phyloP scores from a whole-genome alignment of 2,113 vertebrate genomes.

The Cebus imitator region DNA sequence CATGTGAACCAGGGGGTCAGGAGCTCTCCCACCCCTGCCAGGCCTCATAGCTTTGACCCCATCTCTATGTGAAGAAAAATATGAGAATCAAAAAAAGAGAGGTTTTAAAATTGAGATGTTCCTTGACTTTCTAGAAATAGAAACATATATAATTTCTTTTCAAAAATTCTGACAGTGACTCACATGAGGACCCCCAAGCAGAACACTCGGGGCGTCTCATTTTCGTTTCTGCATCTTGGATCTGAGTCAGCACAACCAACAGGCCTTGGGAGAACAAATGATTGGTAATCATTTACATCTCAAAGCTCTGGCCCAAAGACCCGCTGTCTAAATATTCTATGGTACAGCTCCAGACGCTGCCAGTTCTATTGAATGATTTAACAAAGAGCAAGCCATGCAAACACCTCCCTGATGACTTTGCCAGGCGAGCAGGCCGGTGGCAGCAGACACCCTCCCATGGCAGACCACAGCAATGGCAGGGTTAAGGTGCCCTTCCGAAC shows the following conservation, averaged over 20 bases:
- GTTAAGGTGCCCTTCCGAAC: neutral
- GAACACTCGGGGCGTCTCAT: neutral
- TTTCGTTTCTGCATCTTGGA: neutral
- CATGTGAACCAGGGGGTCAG: too few species aligned
- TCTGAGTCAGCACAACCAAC: neutral
- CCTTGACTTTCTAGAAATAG: neutral
- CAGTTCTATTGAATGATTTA: neutral
- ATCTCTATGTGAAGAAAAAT: neutral
- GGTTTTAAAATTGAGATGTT: neutral
- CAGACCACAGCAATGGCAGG: neutral
- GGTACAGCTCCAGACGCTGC: neutral
- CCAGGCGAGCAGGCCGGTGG: neutral
- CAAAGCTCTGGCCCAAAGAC: neutral
- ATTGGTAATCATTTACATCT: neutral
- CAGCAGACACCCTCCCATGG: neutral
- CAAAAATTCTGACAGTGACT: neutral
- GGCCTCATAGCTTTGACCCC: neutral
- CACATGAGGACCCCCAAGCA: neutral
- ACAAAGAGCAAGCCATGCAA: neutral
- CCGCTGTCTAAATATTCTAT: slow-evolving; percentile 34
- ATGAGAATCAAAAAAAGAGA: neutral
- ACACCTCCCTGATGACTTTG: neutral
- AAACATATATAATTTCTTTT: slow-evolving; percentile 1
- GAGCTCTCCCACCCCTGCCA: neutral
- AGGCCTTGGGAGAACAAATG: neutral